phyloP scores from a whole-genome alignment of 2,888 invertebrate genomes.

The Athalia circularis region DNA sequence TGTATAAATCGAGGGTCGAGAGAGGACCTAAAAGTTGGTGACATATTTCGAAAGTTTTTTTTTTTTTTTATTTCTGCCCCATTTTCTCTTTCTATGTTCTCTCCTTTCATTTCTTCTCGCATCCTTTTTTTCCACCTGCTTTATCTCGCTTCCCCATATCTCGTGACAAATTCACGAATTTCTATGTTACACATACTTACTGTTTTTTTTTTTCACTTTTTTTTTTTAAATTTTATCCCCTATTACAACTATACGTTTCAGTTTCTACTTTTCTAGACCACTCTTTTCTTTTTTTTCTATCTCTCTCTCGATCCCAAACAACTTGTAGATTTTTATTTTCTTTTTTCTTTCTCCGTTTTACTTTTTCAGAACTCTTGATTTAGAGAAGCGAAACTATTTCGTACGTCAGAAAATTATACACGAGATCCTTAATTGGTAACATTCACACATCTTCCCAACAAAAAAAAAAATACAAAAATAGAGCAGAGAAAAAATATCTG shows the following conservation, averaged over 20 bases:
- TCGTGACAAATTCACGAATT: conserved; percentile 27
- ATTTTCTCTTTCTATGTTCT: too few species aligned
- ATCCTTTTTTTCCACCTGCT: too few species aligned
- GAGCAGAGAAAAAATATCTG: too few species aligned
- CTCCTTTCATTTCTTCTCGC: too few species aligned
- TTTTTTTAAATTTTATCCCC: background rate
- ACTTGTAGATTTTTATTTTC: conserved; percentile 4
- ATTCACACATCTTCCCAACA: background rate
- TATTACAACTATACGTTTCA: background rate
- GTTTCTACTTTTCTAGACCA: background rate
- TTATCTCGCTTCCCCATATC: background rate
- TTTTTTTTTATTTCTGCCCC: conserved; percentile 1
- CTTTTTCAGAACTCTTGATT: background rate
- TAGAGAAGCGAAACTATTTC: conserved; percentile 21
- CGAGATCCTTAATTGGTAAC: too few species aligned
- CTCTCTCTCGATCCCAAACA: background rate
- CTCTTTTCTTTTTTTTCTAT: conserved; percentile 25
- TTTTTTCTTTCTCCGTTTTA: conserved; percentile 21
- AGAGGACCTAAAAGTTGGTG: conserved; percentile 38
- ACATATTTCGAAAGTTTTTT: conserved; percentile 30
- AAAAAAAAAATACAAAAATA: background rate
- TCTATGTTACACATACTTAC: conserved; percentile 25
- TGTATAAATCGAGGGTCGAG: conserved; percentile 41
- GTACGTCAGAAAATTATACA: background rate
- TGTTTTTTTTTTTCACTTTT: background rate